Conservation (phyloP, 2,113 vertebrate species). For the Chiloscyllium plagiosum region DNA sequence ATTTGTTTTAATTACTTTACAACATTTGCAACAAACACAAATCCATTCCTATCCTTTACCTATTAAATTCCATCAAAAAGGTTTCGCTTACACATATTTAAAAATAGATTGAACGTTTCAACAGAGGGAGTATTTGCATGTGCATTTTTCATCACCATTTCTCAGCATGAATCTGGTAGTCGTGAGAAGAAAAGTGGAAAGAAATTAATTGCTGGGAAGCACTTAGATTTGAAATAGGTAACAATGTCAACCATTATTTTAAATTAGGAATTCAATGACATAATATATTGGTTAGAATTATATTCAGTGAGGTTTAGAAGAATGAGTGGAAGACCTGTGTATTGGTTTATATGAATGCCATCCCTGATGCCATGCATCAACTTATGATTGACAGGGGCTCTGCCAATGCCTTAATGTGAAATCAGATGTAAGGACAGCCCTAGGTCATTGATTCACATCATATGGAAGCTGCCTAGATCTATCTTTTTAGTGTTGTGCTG, state of each 20-base stretch:
- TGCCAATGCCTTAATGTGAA: neutral
- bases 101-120: neutral
- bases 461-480: neutral
- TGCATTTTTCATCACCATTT: neutral
- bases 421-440: neutral
- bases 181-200: neutral
- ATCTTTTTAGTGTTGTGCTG: neutral
- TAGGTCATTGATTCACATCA: neutral
- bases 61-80: neutral
- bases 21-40: neutral
- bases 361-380: neutral
- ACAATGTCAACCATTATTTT: neutral
- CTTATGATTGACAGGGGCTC: neutral
- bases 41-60: neutral
- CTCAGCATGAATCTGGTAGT: neutral
- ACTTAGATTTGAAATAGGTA: neutral
- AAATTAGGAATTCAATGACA: neutral
- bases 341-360: neutral
- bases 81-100: neutral
- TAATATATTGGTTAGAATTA: too few species aligned
- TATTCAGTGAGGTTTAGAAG: too few species aligned
- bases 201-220: neutral
- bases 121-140: neutral
- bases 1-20: neutral
- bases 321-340: too few species aligned